Conservation (phyloP, 2,888 invertebrate genomes). For the Lasioglossum calceatum region DNA sequence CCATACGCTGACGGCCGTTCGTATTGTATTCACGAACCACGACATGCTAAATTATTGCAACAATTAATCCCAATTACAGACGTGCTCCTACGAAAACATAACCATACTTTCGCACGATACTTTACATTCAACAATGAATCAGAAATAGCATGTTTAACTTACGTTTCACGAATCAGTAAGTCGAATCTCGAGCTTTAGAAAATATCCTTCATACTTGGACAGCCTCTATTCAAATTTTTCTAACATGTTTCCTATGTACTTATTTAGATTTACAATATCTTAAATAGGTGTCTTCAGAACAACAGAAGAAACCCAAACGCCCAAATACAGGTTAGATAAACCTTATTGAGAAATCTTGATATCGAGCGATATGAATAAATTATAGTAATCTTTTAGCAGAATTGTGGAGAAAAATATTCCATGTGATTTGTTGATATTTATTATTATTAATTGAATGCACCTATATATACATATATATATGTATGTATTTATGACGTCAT, state of each 20-base stretch:
- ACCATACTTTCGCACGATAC: conserved; percentile 16
- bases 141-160: neutral
- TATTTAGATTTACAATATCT: neutral
- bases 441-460: neutral
- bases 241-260: neutral
- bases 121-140: neutral
- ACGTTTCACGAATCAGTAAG: neutral
- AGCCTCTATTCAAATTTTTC: neutral
- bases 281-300: neutral
- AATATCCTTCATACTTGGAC: neutral
- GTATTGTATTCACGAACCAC: conserved; percentile 66
- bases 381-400: neutral
- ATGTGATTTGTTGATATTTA: neutral
- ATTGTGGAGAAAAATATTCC: neutral
- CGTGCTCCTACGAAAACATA: neutral
- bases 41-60: conserved; percentile 72
- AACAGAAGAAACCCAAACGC: neutral
- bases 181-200: neutral
- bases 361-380: neutral
- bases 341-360: neutral
- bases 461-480: neutral
- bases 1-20: conserved; percentile 65
- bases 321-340: neutral
- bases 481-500: neutral
- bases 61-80: neutral